Evolutionary conservation across 2,797 vertebrate genomes (phyloP), one percentile per base, ranked within the genome.

Genomic region (Rhinoraja longicauda): DNA sequence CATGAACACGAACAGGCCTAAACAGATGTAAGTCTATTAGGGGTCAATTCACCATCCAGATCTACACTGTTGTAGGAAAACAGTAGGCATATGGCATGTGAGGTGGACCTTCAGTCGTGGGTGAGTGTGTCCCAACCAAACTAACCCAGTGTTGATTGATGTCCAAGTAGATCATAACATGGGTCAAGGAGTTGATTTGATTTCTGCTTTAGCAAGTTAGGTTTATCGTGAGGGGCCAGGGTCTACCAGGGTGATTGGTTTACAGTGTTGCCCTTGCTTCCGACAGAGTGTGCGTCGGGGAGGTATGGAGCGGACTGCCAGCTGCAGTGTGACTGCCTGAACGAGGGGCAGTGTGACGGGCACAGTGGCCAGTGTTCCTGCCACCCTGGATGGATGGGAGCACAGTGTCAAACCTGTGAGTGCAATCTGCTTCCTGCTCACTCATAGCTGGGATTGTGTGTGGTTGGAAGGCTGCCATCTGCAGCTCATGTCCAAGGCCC

Each of bases 391-490:
- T 98, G 98, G 98, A 95, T 76, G 0, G 98, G 98, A n/a, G 93
- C 94, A 32, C 94, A 9, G 82, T 99, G 99, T 62, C 95, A 98
- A 94, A 97, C 92, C 94, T 78, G 98, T 99, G 94, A 97, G 96
- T 94, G 62, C 5, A 0, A 21, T 67, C 2, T 8, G 2, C 15
- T 64, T 36, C 3, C 59, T 59, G 26, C 64, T 67, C 59, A 32
- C 19, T 86, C 82, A 32, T 62, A 64, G 4, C 29, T 5, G 29
- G 4, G 29, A 15, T 17, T 86, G 82, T 15, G 15, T 62, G 17
- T 7, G 5, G 4, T 5, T 86, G 29, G 12, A 84, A 84, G 45
- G 53, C 57, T 64, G 13, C 5, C 29, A 45, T 88, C 64, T 64
- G 62, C 19, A 62, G 57, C 29, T 15, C 84, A 21, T 64, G 15